A percentile compares a stretch with the other conserved stretches of the same genome.
phyloP scores from a whole-genome alignment of 2,888 invertebrate species.

The Tupiocoris notatus region DNA sequence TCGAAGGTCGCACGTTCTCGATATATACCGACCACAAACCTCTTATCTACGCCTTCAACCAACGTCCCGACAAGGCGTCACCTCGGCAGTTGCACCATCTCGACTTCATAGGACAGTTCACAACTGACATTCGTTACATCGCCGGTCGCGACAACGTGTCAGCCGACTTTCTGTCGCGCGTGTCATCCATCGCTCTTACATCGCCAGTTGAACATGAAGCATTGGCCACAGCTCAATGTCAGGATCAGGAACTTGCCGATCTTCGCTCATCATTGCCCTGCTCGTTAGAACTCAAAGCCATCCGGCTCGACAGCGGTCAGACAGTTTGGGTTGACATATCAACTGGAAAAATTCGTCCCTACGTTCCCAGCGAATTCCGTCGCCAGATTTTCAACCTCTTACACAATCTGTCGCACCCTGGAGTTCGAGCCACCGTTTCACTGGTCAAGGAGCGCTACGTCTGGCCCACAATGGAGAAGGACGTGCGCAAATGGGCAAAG shows the following conservation, averaged over 20 bases:
- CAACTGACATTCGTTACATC: no score
- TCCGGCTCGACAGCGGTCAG: conserved; percentile 47
- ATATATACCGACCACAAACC: conserved; percentile 46
- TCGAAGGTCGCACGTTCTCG: conserved; percentile 45
- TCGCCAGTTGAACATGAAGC: neutral
- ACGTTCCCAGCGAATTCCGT: neutral
- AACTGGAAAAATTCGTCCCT: conserved; percentile 2
- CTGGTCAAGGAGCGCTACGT: conserved; percentile 52
- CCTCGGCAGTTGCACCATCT: no score
- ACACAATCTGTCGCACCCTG: conserved; percentile 49
- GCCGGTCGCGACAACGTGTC: no score
- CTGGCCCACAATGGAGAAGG: conserved; percentile 53
- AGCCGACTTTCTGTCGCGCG: no score
- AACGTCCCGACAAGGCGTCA: conserved; percentile 43
- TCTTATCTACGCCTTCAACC: conserved; percentile 38
- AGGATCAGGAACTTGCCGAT: neutral
- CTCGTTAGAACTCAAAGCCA: conserved; percentile 44
- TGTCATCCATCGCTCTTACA: neutral
- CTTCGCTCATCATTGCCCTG: neutral
- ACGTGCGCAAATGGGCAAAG: conserved; percentile 52
- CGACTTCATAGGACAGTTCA: no score
- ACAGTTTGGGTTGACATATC: neutral
- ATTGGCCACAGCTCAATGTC: neutral
- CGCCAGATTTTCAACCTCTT: neutral
- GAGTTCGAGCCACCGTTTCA: conserved; percentile 48